These are phyloP conservation scores for Leptobrachium ailaonicum DNA, from an alignment of 2,113 vertebrate genomes.

Conservation along the genomic window DNA sequence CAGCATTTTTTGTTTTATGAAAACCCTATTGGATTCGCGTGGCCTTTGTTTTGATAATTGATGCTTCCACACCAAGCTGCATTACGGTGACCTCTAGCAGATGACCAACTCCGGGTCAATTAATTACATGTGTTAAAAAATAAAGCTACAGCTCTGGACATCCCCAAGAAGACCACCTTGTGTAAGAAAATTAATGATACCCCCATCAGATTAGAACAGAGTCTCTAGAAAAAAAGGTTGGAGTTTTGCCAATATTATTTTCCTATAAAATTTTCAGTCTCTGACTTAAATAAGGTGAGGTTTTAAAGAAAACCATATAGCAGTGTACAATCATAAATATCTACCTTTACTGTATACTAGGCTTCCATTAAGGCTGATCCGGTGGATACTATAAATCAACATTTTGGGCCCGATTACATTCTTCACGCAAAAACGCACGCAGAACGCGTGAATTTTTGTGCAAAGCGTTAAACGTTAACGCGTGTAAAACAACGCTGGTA, in stretches of 20 bases:
- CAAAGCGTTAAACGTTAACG: too few relatives aligned
- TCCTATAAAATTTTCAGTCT: not conserved
- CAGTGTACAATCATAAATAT: too few relatives aligned
- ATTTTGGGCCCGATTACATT: too few relatives aligned
- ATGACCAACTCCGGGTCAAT: not conserved
- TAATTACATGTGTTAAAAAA: constrained; percentile 18
- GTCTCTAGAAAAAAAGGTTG: not conserved
- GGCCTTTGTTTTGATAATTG: constrained; percentile 15
- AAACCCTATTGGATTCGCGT: constrained; percentile 30
- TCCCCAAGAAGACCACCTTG: not conserved
- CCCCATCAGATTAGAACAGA: not conserved
- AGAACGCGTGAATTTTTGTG: too few relatives aligned
- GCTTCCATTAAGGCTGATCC: too few relatives aligned
- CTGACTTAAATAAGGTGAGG: not conserved
- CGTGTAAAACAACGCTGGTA: too few relatives aligned
- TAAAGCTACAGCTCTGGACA: not conserved
- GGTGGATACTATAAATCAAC: too few relatives aligned
- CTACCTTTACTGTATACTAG: too few relatives aligned
- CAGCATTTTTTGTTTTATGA: not conserved
- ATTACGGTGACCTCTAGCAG: constrained; percentile 10
- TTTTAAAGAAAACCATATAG: not conserved
- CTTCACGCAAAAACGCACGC: too few relatives aligned
- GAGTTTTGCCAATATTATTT: not conserved
- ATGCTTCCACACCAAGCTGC: constrained; percentile 7
- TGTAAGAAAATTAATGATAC: not conserved